These are phyloP conservation scores for Tychaedon coryphoeus DNA, from an alignment of 2,113 vertebrate genomes.

Conservation along the genomic window DNA sequence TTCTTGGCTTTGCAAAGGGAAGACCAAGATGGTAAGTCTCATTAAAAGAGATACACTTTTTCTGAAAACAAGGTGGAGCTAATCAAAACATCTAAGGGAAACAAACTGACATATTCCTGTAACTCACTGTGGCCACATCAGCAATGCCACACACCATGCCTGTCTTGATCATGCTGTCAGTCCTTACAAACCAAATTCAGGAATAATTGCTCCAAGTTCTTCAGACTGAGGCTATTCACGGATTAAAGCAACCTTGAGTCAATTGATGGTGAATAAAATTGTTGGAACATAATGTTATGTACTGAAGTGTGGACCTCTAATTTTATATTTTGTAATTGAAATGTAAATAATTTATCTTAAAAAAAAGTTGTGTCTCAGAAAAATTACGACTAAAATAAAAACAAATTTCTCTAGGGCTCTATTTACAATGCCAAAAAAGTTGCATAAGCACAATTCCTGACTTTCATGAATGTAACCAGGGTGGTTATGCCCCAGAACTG, in stretches of 20 bases:
- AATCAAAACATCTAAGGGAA: background rate
- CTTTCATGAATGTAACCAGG: conserved; percentile 45
- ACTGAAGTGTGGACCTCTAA: background rate
- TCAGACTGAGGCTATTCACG: background rate
- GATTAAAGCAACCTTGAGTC: background rate
- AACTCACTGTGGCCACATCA: background rate
- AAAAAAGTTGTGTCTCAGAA: background rate
- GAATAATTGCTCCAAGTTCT: background rate
- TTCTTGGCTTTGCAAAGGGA: background rate
- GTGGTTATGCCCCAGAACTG: conserved; percentile 54
- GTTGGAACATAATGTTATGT: background rate
- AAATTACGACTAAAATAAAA: conserved; percentile 24
- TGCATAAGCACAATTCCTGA: background rate
- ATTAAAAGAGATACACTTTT: background rate
- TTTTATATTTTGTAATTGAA: background rate
- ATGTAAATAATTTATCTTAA: background rate
- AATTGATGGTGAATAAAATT: background rate
- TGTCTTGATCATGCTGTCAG: background rate
- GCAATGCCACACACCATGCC: background rate
- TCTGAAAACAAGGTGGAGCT: background rate
- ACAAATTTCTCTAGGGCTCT: conserved; percentile 4
- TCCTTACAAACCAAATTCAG: background rate
- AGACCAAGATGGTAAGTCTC: background rate
- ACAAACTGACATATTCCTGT: background rate
- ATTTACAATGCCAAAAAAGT: conserved; percentile 27